These are phyloP conservation scores for Misgurnus anguillicaudatus DNA, from an alignment of 2,113 vertebrate species.

Conservation along the genomic window DNA sequence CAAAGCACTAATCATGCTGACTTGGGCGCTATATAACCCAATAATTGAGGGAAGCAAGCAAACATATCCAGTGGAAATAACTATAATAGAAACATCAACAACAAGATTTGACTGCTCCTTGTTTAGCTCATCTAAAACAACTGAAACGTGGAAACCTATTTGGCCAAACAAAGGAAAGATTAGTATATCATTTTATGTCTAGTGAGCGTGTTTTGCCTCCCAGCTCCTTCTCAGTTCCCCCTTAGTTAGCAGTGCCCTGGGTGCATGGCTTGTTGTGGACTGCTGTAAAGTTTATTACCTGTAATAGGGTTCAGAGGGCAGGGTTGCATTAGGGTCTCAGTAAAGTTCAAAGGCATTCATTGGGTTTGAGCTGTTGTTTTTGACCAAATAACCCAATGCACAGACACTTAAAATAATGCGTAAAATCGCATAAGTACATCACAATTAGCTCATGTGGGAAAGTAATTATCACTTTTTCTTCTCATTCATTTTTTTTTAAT, in stretches of 20 bases:
- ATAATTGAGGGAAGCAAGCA: slow-evolving; percentile 19
- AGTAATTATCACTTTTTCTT: background rate
- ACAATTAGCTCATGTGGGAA: slow-evolving; percentile 66
- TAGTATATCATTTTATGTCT: slow-evolving; percentile 57
- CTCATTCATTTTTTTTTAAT: background rate
- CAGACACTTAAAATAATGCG: slow-evolving; percentile 71
- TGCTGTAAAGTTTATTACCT: slow-evolving; percentile 99
- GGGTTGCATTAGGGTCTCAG: slow-evolving; percentile 90
- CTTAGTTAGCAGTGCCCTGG: slow-evolving; percentile 80
- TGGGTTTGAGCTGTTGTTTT: slow-evolving; percentile 84
- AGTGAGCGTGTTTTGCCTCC: slow-evolving; percentile 67
- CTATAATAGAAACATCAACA: slow-evolving; percentile 5
- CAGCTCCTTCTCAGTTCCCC: slow-evolving; percentile 59
- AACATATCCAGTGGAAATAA: slow-evolving; percentile 35
- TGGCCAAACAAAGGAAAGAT: slow-evolving; percentile 38
- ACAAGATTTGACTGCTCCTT: background rate
- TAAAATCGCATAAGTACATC: slow-evolving; percentile 78
- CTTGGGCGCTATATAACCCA: slow-evolving; percentile 20
- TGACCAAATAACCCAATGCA: slow-evolving; percentile 82
- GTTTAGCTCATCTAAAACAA: background rate
- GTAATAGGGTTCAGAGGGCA: slow-evolving; percentile 95
- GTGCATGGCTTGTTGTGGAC: slow-evolving; percentile 97
- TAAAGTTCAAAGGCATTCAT: slow-evolving; percentile 97
- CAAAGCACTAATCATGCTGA: slow-evolving; percentile 69
- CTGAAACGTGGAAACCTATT: slow-evolving; percentile 50